These are phyloP conservation scores for Rhinoptilus africanus DNA, from an alignment of 2,113 vertebrate genomes.

Conservation along the genomic window DNA sequence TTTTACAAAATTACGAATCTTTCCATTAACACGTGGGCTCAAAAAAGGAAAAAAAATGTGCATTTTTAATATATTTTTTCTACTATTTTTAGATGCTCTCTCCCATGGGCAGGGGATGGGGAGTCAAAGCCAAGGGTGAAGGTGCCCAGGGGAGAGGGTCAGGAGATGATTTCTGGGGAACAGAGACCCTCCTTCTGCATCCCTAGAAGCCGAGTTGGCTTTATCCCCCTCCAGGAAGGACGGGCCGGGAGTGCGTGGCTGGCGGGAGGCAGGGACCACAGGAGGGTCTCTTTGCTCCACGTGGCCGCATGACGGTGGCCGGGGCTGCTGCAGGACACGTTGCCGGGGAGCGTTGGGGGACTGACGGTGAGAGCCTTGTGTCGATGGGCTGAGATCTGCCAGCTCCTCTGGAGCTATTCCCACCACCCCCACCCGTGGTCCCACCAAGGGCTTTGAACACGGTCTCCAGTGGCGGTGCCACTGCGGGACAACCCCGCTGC, in stretches of 20 bases:
- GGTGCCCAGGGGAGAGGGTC: background rate
- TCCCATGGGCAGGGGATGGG: accelerated
- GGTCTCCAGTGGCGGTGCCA: background rate
- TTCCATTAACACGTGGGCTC: background rate
- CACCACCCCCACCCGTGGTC: background rate
- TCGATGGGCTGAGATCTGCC: background rate
- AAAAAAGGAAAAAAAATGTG: background rate
- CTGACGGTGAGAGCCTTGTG: background rate
- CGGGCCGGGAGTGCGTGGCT: background rate
- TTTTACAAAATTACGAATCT: background rate
- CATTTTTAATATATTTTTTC: background rate
- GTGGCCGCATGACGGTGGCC: accelerated
- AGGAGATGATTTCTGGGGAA: background rate
- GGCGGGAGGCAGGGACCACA: background rate
- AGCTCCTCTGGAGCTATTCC: background rate
- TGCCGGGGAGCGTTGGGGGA: background rate
- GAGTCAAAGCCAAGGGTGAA: background rate
- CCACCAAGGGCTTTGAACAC: background rate
- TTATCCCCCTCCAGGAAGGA: background rate
- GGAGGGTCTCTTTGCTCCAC: accelerated
- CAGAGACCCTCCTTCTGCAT: background rate
- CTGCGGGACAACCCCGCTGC: accelerated
- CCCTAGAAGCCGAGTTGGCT: background rate
- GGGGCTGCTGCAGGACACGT: accelerated
- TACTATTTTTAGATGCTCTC: background rate